Conservation (phyloP, 2,888 invertebrate species). For the Anticlea derivata region DNA sequence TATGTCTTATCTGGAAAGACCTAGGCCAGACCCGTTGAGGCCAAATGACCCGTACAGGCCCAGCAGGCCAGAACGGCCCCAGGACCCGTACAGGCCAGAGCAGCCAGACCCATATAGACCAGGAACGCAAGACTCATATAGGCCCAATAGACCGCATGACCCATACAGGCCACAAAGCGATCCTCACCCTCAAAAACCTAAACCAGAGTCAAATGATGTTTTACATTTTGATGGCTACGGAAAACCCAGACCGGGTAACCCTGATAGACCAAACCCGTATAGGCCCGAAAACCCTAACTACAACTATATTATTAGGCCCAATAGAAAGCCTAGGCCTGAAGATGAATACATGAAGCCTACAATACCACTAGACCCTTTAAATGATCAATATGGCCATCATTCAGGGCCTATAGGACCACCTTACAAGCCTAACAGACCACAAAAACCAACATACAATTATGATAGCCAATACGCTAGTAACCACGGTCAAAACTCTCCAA, state of each 20-base stretch:
- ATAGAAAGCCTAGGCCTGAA: slow-evolving; percentile 54
- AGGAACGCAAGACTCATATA: not conserved
- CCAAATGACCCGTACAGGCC: slow-evolving; percentile 13
- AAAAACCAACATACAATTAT: slow-evolving; percentile 49
- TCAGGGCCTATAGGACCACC: slow-evolving; percentile 49
- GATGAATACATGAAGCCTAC: slow-evolving; percentile 33
- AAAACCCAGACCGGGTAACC: slow-evolving; percentile 26
- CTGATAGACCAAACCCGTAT: slow-evolving; percentile 44
- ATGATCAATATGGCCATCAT: slow-evolving; percentile 33
- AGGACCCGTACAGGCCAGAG: slow-evolving; percentile 13
- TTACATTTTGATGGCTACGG: slow-evolving; percentile 59
- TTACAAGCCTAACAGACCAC: slow-evolving; percentile 47
- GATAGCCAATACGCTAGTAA: slow-evolving; percentile 64
- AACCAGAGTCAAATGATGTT: slow-evolving; percentile 46
- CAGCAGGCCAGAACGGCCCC: slow-evolving; percentile 3
- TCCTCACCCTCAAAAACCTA: slow-evolving; percentile 21
- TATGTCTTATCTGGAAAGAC: slow-evolving; percentile 53
- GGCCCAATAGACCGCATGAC: slow-evolving; percentile 10
- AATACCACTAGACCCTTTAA: slow-evolving; percentile 17
- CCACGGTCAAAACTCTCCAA: slow-evolving; percentile 54
- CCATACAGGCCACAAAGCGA: slow-evolving; percentile 20
- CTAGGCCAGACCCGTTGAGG: slow-evolving; percentile 16
- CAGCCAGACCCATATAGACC: slow-evolving; percentile 12
- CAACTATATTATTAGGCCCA: slow-evolving; percentile 65
- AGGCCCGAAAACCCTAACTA: slow-evolving; percentile 62